Evolutionary conservation across 2,888 invertebrate species (phyloP), one percentile per base, ranked within the genome.

Genomic region (Cheilosia soror): DNA sequence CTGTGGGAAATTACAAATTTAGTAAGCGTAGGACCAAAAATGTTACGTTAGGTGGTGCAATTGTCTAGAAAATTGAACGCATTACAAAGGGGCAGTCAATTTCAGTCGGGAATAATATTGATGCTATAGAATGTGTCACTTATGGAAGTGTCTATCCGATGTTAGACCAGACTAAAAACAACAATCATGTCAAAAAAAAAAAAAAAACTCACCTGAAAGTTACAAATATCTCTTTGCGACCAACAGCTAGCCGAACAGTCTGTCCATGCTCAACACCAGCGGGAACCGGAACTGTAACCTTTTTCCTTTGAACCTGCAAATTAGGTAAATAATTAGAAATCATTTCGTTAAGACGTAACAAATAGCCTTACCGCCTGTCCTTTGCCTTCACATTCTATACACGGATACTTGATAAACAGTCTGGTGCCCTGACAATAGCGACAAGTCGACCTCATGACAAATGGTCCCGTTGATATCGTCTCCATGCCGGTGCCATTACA

Each of bases 401-500:
- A 99, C 0, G 98, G 98, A 90, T 95, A 95, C 90, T 97, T 97
- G 81, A 99, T 98, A 88, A 96, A 95, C 93, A 97, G 95, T 75
- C 97, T 94, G 0, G 96, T 94, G 0, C 98, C 98, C 89, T 96
- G 96, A 90, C 98, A 98, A 88, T 96, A 96, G 69, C 98, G 94
- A 91, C 99, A 99, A 0, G 99, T 98, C 2, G 98, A 97, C 71
- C 98, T 94, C 98, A 99, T 99, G 31, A 99, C 96, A 93, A 99
- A 99, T 66, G 98, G 98, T 33, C 99, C 99, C 87, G 96, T 95
- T 20, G 95, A 95, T 87, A 97, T 95, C 9, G 97, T 97, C 92
- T 98, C 97, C 96, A 98, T 98, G 75, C 99, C 99, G 3, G 97
- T 97, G 7, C 99, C 99, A 93, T 98, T 97, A 91, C 99, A 99